phyloP scores from a whole-genome alignment of 1,140 invertebrate genomes.

The Onthophagus taurus region DNA sequence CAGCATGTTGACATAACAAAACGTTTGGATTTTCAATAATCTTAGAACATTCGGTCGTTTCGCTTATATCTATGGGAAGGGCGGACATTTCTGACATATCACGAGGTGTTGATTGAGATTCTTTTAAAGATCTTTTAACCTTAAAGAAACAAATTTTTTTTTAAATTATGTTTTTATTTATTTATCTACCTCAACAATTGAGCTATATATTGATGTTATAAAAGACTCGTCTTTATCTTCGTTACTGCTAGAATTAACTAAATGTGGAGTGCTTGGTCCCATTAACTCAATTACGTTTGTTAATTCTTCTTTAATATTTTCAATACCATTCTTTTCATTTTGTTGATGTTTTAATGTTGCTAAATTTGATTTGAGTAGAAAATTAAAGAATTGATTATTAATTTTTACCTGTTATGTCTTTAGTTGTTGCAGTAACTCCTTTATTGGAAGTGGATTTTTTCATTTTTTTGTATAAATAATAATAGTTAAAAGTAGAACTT shows the following conservation, averaged over 20 bases:
- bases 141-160: not conserved
- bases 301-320: constrained; percentile 15
- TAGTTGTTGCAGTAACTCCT: constrained; percentile 1
- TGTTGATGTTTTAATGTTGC: not conserved
- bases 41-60: too few species aligned
- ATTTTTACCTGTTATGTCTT: constrained; percentile 8
- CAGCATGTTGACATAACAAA: too few species aligned
- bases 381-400: not conserved
- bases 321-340: not conserved
- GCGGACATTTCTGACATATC: constrained; percentile 20
- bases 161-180: not conserved
- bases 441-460: constrained; percentile 9
- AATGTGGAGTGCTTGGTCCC: constrained; percentile 17
- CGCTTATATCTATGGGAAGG: constrained; percentile 15
- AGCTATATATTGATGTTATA: constrained; percentile 12
- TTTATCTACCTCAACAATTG: constrained; percentile 6
- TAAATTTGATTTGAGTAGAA: not conserved
- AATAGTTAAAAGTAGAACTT: not conserved
- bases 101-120: constrained; percentile 9
- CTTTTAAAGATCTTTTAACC: not conserved
- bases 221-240: constrained; percentile 18
- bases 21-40: too few species aligned
- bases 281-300: constrained; percentile 22
- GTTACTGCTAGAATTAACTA: constrained; percentile 5
- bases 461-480: constrained; percentile 3